Conservation (phyloP, 2,888 invertebrate species). For the Chymomyza fuscimana region DNA sequence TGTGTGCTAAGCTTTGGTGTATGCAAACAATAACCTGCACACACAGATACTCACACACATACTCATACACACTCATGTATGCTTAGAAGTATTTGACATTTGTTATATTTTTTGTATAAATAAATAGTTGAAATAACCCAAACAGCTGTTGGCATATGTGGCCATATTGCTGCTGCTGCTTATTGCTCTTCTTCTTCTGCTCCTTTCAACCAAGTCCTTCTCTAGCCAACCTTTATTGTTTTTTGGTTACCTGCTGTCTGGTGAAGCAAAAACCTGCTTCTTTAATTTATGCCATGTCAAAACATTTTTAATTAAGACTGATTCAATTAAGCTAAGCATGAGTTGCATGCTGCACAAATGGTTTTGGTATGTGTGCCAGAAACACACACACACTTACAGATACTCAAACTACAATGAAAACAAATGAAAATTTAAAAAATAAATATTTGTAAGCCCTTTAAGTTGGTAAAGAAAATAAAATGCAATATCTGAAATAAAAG, state of each 20-base stretch:
- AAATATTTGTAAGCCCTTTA: background rate
- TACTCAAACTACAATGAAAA: no score
- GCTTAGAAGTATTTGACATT: background rate
- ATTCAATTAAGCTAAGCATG: slow-evolving; percentile 49
- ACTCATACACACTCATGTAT: background rate
- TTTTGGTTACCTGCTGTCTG: background rate
- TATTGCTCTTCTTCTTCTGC: no score
- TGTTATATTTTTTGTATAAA: slow-evolving; percentile 69
- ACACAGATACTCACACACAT: background rate
- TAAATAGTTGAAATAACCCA: slow-evolving; percentile 58
- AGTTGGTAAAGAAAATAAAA: background rate
- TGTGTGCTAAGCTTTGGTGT: slow-evolving; percentile 15
- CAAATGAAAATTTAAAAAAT: background rate
- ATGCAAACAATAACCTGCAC: no score
- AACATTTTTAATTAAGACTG: slow-evolving; percentile 68
- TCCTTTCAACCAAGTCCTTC: background rate
- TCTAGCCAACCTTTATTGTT: background rate
- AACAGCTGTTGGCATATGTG: slow-evolving; percentile 69
- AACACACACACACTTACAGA: background rate
- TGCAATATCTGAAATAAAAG: background rate
- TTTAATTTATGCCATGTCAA: slow-evolving; percentile 44
- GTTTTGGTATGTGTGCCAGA: background rate
- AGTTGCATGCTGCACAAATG: no score
- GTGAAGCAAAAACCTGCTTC: background rate
- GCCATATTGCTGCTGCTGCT: background rate